Evolutionary conservation across 1,140 invertebrate species (phyloP), one percentile per base, ranked within the genome.

Genomic region (Caerostris darwini): DNA sequence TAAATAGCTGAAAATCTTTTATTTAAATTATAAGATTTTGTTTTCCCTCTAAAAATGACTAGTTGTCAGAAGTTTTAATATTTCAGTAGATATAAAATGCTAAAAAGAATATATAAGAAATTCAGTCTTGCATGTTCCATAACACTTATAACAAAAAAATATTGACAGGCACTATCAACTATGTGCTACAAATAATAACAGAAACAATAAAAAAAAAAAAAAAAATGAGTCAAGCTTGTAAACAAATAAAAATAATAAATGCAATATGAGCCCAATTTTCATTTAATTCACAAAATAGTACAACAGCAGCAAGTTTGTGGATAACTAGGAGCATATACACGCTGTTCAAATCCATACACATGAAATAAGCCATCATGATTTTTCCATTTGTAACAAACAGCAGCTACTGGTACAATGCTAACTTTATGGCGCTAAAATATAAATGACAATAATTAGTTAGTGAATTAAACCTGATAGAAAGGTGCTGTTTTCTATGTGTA

Each of bases 301-400:
- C 83, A 88, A 95, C 97, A 97, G 94, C 96, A 97, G 95, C 96
- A 97, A 57, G 96, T 96, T 94, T 97, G 96, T 34, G 97, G 97
- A 95, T 97, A 97, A 94, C 97, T 96, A 53, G 96, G 96, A 14
- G 96, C 96, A 95, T 96, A 95, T 6, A 97, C 96, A 94, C 96
- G 96, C 86, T 96, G 96, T 93, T 97, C 96, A 91, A 96, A 96
- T 12, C 97, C 97, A 95, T 96, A 97, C 8, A 97, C 96, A 95
- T 96, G 96, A 95, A 96, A 97, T 34, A 95, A 95, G 3, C 96
- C 95, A 19, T 95, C 93, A 85, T 95, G 95, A 59, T 95, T 95
- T 93, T 96, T 96, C 96, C 96, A 97, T 64, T 95, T 95, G 95
- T 97, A 97, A 61, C 95, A 95, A 17, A 96, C 96, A 94, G 96